Percentiles rank a stretch among this genome's conserved stretches.
Conservation (phyloP, 2,113 vertebrate genomes). For the Xenopus tropicalis region DNA sequence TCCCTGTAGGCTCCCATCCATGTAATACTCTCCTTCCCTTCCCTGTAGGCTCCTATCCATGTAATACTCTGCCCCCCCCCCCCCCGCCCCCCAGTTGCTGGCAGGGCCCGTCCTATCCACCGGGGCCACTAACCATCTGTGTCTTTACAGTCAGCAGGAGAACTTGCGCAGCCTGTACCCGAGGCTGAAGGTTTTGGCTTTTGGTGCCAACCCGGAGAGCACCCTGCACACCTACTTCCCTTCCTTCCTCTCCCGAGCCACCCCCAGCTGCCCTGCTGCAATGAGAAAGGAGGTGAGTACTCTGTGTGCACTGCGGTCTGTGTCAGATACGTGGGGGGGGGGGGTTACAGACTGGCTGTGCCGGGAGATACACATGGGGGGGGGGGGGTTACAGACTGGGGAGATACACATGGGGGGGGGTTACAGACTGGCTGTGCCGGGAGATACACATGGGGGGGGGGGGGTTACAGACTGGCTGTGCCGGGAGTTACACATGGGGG, state of each 20-base stretch:
- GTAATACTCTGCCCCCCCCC: too few species aligned
- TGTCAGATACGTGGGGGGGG: too few species aligned
- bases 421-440: background rate
- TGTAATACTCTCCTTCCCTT: background rate
- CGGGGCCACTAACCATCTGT: background rate
- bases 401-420: too few species aligned
- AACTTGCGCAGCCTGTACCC: conserved; percentile 87
- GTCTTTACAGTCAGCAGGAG: conserved; percentile 78
- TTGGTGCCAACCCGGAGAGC: conserved; percentile 81
- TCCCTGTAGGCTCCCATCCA: too few species aligned
- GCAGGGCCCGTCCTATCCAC: background rate
- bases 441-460: too few species aligned
- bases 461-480: too few species aligned
- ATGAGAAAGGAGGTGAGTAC: conserved; percentile 87
- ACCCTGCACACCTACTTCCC: conserved; percentile 89
- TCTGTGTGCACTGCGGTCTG: background rate
- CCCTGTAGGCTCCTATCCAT: background rate
- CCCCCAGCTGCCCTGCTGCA: conserved; percentile 70
- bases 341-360: too few species aligned
- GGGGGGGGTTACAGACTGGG: too few species aligned
- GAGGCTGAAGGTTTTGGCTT: conserved; percentile 84
- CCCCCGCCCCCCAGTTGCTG: too few species aligned
- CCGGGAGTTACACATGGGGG: too few species aligned
- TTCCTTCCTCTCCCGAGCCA: conserved; percentile 89
- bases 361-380: too few species aligned